Conservation (phyloP, 2,113 vertebrate genomes). For the Malaclemys terrapin region DNA sequence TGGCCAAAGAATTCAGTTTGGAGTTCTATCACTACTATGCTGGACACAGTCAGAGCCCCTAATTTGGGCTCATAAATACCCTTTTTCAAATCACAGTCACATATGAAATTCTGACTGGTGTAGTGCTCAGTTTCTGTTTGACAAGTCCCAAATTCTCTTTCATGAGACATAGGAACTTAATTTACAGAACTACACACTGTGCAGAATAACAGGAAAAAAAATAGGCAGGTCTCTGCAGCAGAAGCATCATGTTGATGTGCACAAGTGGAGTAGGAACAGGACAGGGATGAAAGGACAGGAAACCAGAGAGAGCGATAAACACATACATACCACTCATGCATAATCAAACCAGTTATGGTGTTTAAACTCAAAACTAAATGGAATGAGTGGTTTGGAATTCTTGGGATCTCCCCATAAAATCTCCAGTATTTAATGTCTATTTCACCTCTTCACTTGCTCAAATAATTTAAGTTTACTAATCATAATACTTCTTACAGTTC, state of each 20-base stretch:
- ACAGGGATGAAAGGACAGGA: conserved; percentile 64
- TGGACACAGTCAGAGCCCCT: conserved; percentile 50
- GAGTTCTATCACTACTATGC: neutral
- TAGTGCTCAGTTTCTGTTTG: conserved; percentile 35
- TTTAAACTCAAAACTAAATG: conserved; percentile 47
- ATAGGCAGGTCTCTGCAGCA: conserved; percentile 62
- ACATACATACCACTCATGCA: conserved; percentile 58
- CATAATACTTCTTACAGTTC: neutral
- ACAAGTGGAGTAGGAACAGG: conserved; percentile 64
- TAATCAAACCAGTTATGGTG: conserved; percentile 38
- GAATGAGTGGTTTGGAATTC: neutral
- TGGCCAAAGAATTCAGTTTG: neutral
- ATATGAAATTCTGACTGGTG: conserved; percentile 42
- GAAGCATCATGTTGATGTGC: conserved; percentile 56
- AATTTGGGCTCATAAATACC: neutral
- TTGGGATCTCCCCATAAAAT: conserved; percentile 22
- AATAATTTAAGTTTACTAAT: neutral
- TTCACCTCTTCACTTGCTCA: neutral
- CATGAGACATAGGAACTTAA: conserved; percentile 57
- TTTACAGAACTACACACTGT: conserved; percentile 47
- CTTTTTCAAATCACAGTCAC: neutral
- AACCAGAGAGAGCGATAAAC: conserved; percentile 11
- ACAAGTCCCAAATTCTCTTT: conserved; percentile 52
- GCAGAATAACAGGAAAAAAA: conserved; percentile 53
- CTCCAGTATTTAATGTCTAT: conserved; percentile 50